Base-by-base conservation (phyloP, 2,113 vertebrate species). In the Ophiodon elongatus region DNA sequence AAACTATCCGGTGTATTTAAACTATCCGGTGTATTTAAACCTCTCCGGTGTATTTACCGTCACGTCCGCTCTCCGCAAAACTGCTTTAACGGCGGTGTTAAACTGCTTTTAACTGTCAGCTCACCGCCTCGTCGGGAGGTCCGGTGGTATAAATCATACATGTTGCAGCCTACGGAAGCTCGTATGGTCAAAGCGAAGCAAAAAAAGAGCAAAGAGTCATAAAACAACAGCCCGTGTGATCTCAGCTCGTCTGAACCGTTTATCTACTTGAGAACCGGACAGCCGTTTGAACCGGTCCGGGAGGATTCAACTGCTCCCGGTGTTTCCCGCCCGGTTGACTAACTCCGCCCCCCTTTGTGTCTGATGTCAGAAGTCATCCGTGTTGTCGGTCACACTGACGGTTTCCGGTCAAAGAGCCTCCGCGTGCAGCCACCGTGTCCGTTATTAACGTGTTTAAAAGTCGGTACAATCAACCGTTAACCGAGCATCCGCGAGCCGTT, bases 101-200 rank as follows among this genome's bases (percentile, higher is more conserved):
- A 21, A 4, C 6, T 1, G 14, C 3, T 17, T 45, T n/a, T 43
- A 13, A 8, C 13, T 4, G 0, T 11, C 0, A 39, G 29, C 7
- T 10, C 0, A 0, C 76, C 82, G 73, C 83, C 50, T 2, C 21
- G 0, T 1, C 10, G 17, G 6, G 45, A 69, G 19, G 47, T 50
- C 1, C 29, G 1, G 3, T 8, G 0, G 0, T 1, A 0, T 1
- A 14, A 29, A 57, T 0, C 37, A 73, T 77, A 66, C 73, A 1
- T 11, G 10, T 0, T 15, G 10, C 0, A 13, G 79, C 84, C 76
- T 83, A 88, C 84, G 89, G 87, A 76, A 85, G 41, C 83, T 39
- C 33, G 25, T 41, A 3, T 4, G 17, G 69, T 67, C 78, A 62
- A 13, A 31, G 1, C 4, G 3, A 3, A 3, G 2, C 13, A 1